Percentiles rank a stretch among this genome's conserved stretches.
Evolutionary conservation across 2,888 invertebrate species (phyloP).

Genomic region (Meliscaeva auricollis): DNA sequence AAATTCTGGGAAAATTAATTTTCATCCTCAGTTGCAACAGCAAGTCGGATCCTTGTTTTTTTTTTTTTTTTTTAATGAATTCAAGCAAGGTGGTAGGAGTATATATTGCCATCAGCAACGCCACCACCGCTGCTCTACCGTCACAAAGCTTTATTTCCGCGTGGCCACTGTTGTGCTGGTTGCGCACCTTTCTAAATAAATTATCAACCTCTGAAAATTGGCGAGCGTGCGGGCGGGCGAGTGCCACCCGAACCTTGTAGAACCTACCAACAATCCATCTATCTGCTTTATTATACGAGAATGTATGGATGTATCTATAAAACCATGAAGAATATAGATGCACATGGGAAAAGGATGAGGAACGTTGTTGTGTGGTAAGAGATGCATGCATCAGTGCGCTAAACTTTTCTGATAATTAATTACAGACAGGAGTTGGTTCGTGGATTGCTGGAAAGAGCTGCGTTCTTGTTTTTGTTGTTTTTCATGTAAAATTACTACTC

Average conservation of each 20-base stretch:
- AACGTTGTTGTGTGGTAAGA: constrained; percentile 43
- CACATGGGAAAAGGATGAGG: constrained; percentile 2
- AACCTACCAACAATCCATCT: not conserved
- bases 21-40: constrained; percentile 48
- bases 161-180: constrained; percentile 59
- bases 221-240: not conserved
- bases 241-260: not conserved
- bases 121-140: not conserved
- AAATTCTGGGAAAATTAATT: constrained; percentile 68
- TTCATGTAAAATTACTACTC: constrained; percentile 1
- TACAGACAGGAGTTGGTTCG: constrained; percentile 44
- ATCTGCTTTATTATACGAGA: not conserved
- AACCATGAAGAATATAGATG: not conserved
- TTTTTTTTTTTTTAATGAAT: not conserved
- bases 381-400: constrained; percentile 57
- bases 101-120: not conserved
- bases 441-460: constrained; percentile 34
- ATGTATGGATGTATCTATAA: not conserved
- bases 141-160: constrained; percentile 50
- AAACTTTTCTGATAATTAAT: constrained; percentile 75
- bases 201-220: constrained; percentile 49
- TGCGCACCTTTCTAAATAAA: constrained; percentile 70
- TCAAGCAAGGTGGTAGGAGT: constrained; percentile 28
- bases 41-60: constrained; percentile 33
- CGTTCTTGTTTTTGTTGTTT: constrained; percentile 19